Evolutionary conservation across 2,888 invertebrate genomes (phyloP).

Genomic region (Teinopalpus imperialis): DNA sequence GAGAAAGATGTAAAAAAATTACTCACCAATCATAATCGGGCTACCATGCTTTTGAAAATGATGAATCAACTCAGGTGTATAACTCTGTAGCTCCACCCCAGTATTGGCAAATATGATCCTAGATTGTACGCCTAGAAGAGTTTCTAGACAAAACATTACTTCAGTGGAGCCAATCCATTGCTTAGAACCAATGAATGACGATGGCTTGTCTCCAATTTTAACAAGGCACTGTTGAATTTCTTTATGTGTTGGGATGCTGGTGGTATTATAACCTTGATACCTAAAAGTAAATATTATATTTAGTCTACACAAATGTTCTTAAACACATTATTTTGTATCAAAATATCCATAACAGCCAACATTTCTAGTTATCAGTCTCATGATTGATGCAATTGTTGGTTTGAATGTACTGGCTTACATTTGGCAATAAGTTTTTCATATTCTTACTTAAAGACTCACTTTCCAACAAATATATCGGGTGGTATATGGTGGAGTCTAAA

Average conservation of each 20-base stretch:
- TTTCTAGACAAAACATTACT: constrained; percentile 95
- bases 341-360: no score
- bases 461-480: no score
- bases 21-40: constrained; percentile 97
- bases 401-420: no score
- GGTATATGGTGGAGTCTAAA: no score
- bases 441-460: no score
- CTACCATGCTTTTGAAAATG: constrained; percentile 97
- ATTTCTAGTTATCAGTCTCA: no score
- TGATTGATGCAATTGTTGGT: no score
- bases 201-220: constrained; percentile 95
- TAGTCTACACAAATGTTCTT: no score
- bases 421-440: no score
- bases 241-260: constrained; percentile 88
- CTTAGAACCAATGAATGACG: constrained; percentile 92
- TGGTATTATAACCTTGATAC: constrained; percentile 91
- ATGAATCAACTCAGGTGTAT: constrained; percentile 90
- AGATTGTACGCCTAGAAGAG: constrained; percentile 87
- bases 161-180: constrained; percentile 99
- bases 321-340: no score
- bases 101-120: constrained; percentile 93
- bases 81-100: constrained; percentile 90
- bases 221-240: constrained; percentile 97
- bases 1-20: no score
- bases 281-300: constrained; percentile 61